Evolutionary conservation across 1,140 invertebrate genomes (phyloP), one percentile per base, ranked within the genome.

Genomic region (Mya arenaria): DNA sequence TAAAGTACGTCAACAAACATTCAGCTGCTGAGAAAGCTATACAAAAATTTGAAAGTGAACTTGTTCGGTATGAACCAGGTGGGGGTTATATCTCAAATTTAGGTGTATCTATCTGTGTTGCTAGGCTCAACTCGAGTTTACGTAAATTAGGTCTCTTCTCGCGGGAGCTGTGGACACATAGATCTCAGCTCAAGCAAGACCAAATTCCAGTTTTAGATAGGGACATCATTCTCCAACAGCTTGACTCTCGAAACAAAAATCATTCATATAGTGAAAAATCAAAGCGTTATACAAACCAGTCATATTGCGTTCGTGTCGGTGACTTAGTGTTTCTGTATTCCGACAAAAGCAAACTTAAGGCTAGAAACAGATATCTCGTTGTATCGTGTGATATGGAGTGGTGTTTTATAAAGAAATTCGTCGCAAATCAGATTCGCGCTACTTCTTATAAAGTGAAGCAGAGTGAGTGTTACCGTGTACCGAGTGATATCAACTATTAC

Each of bases 351-450:
- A 82, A 77, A 56, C 28, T 39, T 15, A 23, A 36, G 32, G 17
- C 69, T 15, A 34, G 83, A 37, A 15, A 68, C 13, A 15, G 83
- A 5, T 81, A 84, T 52, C 25, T 74, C 2, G 77, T 84, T 25
- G 75, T 66, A 6, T 81, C 83, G 4, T 28, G n/a, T 0, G 25
- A 73, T 55, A 56, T n/a, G n/a, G 41, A 81, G 23, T 84, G 83
- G 83, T 84, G 69, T 19, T 68, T 44, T 23, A 71, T 82, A 28
- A 72, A 77, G 32, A 84, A 77, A 71, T 82, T 82, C 65, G 39
- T 65, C 30, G 79, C 69, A 4, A 72, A 72, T 63, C 83, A 75
- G 44, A 32, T 84, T 25, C 55, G 66, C 0, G 25, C 62, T 2
- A 28, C 37, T 4, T 84, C 83, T 0, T 84, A 82, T 62, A 72